These are phyloP conservation scores for Leptocoma aspasia DNA, from an alignment of 2,113 vertebrate species.

Conservation along the genomic window DNA sequence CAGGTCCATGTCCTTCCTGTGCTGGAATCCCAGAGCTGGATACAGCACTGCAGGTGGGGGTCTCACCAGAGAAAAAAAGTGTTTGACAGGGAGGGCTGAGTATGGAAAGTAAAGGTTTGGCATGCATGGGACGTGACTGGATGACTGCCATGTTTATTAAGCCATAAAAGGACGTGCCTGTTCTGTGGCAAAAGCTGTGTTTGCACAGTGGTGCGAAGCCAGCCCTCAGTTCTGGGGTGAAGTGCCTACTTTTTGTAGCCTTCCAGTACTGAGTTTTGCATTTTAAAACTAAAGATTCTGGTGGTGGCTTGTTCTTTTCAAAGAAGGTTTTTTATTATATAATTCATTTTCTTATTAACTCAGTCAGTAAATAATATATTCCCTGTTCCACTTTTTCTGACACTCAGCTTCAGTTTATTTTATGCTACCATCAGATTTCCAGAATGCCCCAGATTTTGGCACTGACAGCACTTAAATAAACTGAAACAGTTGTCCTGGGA, in stretches of 20 bases:
- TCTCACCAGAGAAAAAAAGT: background rate
- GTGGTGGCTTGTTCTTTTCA: background rate
- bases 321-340: background rate
- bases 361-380: constrained; percentile 8
- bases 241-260: background rate
- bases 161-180: constrained; percentile 5
- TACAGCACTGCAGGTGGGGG: background rate
- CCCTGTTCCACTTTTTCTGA: constrained; percentile 10
- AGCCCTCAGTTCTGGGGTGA: background rate
- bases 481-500: constrained; percentile 56
- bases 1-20: background rate
- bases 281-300: background rate
- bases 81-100: background rate
- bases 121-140: background rate
- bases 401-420: constrained; percentile 28
- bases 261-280: background rate
- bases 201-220: background rate
- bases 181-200: constrained; percentile 32
- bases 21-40: background rate
- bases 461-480: constrained; percentile 46
- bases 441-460: constrained; percentile 52
- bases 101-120: constrained; percentile 6
- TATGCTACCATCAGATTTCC: constrained; percentile 42
- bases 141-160: constrained; percentile 41
- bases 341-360: background rate